Base-by-base conservation (phyloP, 2,888 invertebrate genomes). In the Drosophila percnosoma region DNA sequence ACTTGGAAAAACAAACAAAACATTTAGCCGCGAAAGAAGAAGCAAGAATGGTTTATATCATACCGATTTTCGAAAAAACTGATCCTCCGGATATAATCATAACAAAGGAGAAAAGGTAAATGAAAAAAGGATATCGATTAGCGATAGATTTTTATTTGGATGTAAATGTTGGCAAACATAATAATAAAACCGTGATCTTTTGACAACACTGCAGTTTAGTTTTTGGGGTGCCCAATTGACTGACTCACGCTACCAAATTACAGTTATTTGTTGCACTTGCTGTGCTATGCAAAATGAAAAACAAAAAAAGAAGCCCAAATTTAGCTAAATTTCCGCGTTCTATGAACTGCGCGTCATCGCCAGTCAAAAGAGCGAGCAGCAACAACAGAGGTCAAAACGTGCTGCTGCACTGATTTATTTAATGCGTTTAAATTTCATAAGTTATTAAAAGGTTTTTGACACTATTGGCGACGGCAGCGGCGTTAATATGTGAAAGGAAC, bases 61-160 rank as follows among this genome's bases (percentile, higher is more conserved):
- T 92, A 73, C 89, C 92, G 59, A 90, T 92, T 59, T 92, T 92
- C 81, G 89, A 88, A 21, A 73, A 69, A 48, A 88, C 89, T 38
- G 91, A 92, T 31, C 92, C 93, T 48, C 93, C 93, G 73, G 93
- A 93, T 83, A 92, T 92, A 89, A 84, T 86, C 77, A 71, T 89
- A 55, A 83, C 83, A 68, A 82, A 82, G 62, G 90, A 91, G 65
- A 91, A 91, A 74, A 91, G 91, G 91, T 91, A 91, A 90, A 59
- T 13, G 4, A n/a, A 42, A 49, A 55, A 34, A 34, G 61, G 15
- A 38, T 54, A 54, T 40, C n/a, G 34, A n/a, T 24, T 62, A 54
- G 40, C 21, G 31, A 73, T 57, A 31, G n/a, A 15, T 40, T 27
- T 29, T 21, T 45, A 24, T 45, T 1, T 57, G 7, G 5, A 7